Evolutionary conservation across 1,140 invertebrate genomes (phyloP).

Genomic region (Himalopsyche phryganea): DNA sequence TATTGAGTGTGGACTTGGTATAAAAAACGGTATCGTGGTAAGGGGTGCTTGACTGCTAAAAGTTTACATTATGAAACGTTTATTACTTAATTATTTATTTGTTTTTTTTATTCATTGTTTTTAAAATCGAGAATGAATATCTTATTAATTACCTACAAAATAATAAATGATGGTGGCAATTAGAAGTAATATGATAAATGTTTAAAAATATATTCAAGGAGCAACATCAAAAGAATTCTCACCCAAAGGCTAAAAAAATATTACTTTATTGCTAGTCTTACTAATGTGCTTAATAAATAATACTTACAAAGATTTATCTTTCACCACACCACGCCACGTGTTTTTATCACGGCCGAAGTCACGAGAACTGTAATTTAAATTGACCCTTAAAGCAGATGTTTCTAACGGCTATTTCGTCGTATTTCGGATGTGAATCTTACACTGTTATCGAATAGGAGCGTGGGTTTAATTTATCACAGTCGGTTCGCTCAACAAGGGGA

Average conservation of each 20-base stretch:
- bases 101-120: too few species aligned
- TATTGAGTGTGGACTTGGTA: too few species aligned
- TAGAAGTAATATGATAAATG: too few species aligned
- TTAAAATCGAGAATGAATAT: too few species aligned
- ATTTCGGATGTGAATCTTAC: not conserved
- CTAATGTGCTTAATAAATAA: constrained; percentile 24
- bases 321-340: constrained; percentile 7
- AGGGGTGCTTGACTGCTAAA: too few species aligned
- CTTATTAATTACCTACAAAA: too few species aligned
- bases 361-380: not conserved
- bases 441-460: not conserved
- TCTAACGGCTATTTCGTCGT: not conserved
- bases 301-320: constrained; percentile 19
- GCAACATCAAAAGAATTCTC: not conserved
- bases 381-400: not conserved
- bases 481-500: constrained; percentile 16
- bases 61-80: too few species aligned
- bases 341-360: not conserved
- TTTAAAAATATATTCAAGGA: too few species aligned
- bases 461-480: constrained; percentile 21
- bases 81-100: too few species aligned
- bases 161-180: too few species aligned
- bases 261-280: constrained; percentile 14
- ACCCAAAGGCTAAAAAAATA: constrained; percentile 14
- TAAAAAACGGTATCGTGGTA: too few species aligned